These are phyloP conservation scores for Pseudomugil gertrudae DNA, from an alignment of 2,797 vertebrate genomes.

Conservation along the genomic window DNA sequence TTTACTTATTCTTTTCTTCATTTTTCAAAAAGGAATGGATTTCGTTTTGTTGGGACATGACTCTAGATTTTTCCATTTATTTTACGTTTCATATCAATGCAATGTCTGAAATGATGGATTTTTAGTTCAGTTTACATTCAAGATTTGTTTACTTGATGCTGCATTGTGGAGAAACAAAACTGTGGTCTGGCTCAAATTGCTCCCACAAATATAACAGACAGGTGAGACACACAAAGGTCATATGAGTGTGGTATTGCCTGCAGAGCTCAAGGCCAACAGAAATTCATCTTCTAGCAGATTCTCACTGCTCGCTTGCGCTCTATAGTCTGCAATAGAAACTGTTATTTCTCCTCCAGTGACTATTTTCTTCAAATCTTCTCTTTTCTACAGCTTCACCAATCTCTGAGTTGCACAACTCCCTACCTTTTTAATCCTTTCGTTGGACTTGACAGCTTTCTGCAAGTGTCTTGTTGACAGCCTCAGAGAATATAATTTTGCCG, in stretches of 20 bases:
- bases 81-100: neutral
- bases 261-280: conserved; percentile 40
- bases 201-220: conserved; percentile 21
- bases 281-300: conserved; percentile 38
- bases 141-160: conserved; percentile 10
- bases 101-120: neutral
- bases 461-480: conserved; percentile 52
- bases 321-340: conserved; percentile 7
- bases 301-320: conserved; percentile 10
- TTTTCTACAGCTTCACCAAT: conserved; percentile 20
- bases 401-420: conserved; percentile 36
- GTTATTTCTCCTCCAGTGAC: conserved; percentile 31
- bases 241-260: conserved; percentile 38
- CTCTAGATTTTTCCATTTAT: neutral
- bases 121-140: conserved; percentile 6
- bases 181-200: conserved; percentile 19
- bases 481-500: conserved; percentile 51
- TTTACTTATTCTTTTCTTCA: neutral
- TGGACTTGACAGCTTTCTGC: conserved; percentile 41
- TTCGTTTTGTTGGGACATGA: neutral
- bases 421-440: conserved; percentile 41
- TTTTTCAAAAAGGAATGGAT: neutral
- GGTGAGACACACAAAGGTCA: conserved; percentile 40
- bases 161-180: conserved; percentile 11
- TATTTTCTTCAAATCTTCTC: conserved; percentile 29